These are phyloP conservation scores for Acomys russatus DNA, from an alignment of 2,797 vertebrate species.

Conservation along the genomic window DNA sequence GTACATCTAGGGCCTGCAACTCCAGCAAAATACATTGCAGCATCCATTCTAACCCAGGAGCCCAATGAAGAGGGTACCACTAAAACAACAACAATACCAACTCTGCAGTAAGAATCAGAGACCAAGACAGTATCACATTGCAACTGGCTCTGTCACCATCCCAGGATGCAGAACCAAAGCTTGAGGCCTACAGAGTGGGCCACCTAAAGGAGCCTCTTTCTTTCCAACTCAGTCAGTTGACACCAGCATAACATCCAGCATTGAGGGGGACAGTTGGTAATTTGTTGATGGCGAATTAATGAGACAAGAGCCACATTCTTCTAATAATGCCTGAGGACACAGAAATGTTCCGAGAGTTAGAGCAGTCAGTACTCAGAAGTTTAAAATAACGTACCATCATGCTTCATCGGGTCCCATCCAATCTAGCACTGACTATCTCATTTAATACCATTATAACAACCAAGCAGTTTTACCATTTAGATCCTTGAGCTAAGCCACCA, in stretches of 20 bases:
- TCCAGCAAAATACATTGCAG: not conserved
- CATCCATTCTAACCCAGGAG: not conserved
- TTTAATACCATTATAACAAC: not conserved
- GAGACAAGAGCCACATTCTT: not conserved
- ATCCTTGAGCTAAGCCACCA: not conserved
- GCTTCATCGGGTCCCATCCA: not conserved
- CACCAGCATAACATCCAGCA: not conserved
- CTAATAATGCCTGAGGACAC: not conserved
- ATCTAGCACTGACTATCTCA: not conserved
- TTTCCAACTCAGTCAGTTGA: not conserved
- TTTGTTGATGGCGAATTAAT: conserved; percentile 20
- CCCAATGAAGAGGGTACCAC: not conserved
- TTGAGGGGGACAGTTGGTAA: not conserved
- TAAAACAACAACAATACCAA: not conserved
- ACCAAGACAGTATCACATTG: not conserved
- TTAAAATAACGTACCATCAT: not conserved
- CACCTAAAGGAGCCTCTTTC: not conserved
- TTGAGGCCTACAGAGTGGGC: not conserved
- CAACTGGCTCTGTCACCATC: not conserved
- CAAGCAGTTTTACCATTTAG: not conserved
- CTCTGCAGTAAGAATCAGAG: not conserved
- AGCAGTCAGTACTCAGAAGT: conserved; percentile 14
- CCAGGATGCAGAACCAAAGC: not conserved
- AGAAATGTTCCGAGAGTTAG: conserved; percentile 14
- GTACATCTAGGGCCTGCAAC: not conserved